A percentile compares a stretch with the other conserved stretches of the same genome.
phyloP scores from a whole-genome alignment of 2,888 invertebrate species.

The Helobdella robusta region DNA sequence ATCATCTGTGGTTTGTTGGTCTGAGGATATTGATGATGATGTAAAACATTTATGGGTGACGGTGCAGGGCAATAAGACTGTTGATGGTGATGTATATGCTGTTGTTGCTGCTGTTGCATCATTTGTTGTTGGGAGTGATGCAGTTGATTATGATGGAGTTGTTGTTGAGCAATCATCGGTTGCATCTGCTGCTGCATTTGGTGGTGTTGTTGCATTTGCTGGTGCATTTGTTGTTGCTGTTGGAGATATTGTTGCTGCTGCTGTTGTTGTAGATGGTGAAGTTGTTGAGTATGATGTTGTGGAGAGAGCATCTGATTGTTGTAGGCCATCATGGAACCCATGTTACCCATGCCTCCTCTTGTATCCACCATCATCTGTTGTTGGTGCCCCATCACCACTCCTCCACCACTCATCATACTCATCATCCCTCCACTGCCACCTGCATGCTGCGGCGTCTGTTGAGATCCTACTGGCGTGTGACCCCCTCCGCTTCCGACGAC shows the following conservation, averaged over 20 bases:
- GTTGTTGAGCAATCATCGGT: neutral
- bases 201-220: neutral
- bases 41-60: neutral
- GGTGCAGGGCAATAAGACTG: constrained; percentile 2
- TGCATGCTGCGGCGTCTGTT: too few relatives aligned
- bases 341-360: neutral
- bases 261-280: constrained; percentile 5
- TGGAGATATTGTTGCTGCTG: constrained; percentile 17
- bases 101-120: constrained; percentile 14
- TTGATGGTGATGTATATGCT: neutral
- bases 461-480: constrained; percentile 24
- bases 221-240: constrained; percentile 15
- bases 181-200: neutral
- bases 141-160: constrained; percentile 12
- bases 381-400: constrained; percentile 1
- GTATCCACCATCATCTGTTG: constrained; percentile 18
- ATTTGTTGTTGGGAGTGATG: constrained; percentile 11
- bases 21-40: constrained; percentile 12
- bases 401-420: constrained; percentile 13
- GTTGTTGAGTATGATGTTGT: neutral
- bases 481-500: constrained; percentile 32
- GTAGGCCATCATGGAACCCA: neutral
- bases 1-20: constrained; percentile 17
- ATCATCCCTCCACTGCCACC: neutral
- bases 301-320: neutral